Base-by-base conservation (phyloP, 2,888 invertebrate species). In the Nipponacmea schrenckii region DNA sequence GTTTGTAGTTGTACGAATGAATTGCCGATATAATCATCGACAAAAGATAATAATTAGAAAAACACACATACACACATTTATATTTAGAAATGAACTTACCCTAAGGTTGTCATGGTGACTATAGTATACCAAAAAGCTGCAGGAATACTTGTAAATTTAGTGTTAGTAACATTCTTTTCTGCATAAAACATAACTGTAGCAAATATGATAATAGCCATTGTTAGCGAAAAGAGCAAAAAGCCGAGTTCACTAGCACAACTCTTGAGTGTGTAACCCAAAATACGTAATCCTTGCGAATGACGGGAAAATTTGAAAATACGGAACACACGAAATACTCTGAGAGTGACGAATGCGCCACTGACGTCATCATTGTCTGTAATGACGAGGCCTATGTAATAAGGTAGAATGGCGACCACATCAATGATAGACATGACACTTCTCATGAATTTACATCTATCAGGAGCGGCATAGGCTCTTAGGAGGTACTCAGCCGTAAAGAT, bases 141-240 rank as follows among this genome's bases (percentile, higher is more conserved):
- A 74, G 99, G 99, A 91, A 99, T 99, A 89, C 97, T 98, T 78
- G 97, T 98, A 92, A 99, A 99, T 90, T 95, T 95, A 71, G 98
- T 98, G 84, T 94, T 94, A 85, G 94, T 94, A 80, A 97, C 98
- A 90, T 98, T 98, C 91, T 99, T 99, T 92, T 99, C 99, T 68
- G 98, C 98, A 91, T 99, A 99, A 92, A 97, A 99, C 98, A 99
- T 99, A 84, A 99, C 97, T 62, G 99, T 99, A 78, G 99, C 98
- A 90, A 99, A 99, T 87, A 99, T 99, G 87, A 99, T 98, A 90
- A 99, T 99, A 86, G 99, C 99, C 98, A 99, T 98, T 78, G 98
- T 97, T 87, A 99, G 91, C 45, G 98, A 99, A 91, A 99, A 99
- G 75, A 99, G 97, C 78, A 99, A 93, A 91, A 99, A 99, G 81